These are phyloP conservation scores for Anthopleura xanthogrammica DNA, from an alignment of 92 coral and sea anemone species.

Conservation along the genomic window DNA sequence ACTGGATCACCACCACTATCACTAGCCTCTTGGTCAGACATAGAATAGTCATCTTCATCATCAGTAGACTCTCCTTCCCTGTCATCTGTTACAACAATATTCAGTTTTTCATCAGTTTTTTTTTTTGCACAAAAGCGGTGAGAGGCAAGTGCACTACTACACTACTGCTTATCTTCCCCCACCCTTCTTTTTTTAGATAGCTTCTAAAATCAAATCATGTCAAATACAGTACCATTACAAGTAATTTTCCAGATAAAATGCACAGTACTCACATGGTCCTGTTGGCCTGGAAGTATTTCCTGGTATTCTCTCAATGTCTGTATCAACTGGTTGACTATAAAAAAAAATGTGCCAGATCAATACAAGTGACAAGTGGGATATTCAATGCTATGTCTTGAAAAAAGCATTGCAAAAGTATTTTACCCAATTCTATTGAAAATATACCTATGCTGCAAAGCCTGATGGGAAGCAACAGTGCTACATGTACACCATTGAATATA, in stretches of 20 bases:
- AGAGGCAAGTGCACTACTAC: too few species aligned
- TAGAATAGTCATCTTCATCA: conserved; percentile 92
- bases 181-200: too few species aligned
- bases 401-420: too few species aligned
- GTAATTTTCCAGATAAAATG: too few species aligned
- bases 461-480: neutral
- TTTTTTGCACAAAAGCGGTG: too few species aligned
- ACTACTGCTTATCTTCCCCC: too few species aligned
- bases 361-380: too few species aligned
- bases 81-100: conserved; percentile 41
- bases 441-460: too few species aligned
- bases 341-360: neutral
- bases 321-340: conserved; percentile 89
- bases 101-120: neutral
- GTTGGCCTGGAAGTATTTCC: conserved; percentile 60
- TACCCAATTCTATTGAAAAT: too few species aligned
- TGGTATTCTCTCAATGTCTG: conserved; percentile 73
- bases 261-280: conserved; percentile 32
- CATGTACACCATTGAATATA: neutral
- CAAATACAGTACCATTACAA: too few species aligned
- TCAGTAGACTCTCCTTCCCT: conserved; percentile 92
- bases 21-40: conserved; percentile 89
- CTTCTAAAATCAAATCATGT: too few species aligned
- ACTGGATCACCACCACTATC: conserved; percentile 93
- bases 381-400: too few species aligned